Evolutionary conservation across 2,113 vertebrate genomes (phyloP).

Genomic region (Dipodomys stephensi): DNA sequence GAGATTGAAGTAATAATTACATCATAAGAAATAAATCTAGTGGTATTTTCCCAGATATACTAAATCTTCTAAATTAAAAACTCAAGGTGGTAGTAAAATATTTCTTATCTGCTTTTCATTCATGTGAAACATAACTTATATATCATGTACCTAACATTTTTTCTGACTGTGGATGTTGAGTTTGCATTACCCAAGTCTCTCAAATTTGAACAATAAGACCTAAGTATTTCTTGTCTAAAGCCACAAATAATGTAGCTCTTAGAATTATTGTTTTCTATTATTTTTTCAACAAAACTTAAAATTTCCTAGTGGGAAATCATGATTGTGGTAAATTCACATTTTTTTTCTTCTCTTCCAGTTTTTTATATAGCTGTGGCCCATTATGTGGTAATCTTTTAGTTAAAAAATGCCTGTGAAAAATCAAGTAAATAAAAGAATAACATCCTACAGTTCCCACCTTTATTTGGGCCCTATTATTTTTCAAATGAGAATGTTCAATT

Average conservation of each 20-base stretch:
- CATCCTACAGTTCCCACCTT: background rate
- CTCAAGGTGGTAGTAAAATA: background rate
- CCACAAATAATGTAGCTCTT: background rate
- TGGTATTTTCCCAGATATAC: background rate
- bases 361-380: background rate
- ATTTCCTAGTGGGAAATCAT: background rate
- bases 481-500: background rate
- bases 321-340: background rate
- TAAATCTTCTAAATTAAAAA: background rate
- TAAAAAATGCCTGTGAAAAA: background rate
- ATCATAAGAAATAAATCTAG: conserved; percentile 16
- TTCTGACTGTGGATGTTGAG: background rate
- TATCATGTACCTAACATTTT: background rate
- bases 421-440: conserved; percentile 21
- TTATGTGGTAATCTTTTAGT: background rate
- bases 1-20: conserved; percentile 30
- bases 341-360: background rate
- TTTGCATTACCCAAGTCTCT: background rate
- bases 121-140: background rate
- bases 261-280: background rate
- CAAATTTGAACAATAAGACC: no score
- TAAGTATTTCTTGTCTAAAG: conserved; percentile 6
- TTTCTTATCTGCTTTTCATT: background rate
- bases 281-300: background rate
- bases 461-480: background rate